Conservation (phyloP, 2,797 vertebrate species). For the Columba guinea region DNA sequence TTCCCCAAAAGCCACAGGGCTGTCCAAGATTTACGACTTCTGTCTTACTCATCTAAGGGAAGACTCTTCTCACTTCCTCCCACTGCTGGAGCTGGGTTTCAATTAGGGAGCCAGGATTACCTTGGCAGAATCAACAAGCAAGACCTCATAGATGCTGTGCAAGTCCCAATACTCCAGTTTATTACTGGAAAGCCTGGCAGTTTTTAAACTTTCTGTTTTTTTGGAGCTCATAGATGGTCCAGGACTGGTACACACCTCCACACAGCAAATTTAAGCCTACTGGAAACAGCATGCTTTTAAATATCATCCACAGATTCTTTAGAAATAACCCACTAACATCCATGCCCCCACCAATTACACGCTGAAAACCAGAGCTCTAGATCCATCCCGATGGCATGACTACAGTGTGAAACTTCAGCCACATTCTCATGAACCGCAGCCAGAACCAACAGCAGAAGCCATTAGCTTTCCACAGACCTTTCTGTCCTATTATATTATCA, state of each 20-base stretch:
- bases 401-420: neutral
- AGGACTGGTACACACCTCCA: neutral
- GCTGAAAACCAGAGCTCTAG: neutral
- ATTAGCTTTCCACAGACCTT: neutral
- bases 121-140: slow-evolving; percentile 44
- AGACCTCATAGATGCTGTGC: slow-evolving; percentile 2
- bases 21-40: neutral
- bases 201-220: neutral
- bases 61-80: slow-evolving; percentile 32
- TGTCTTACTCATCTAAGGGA: slow-evolving; percentile 13
- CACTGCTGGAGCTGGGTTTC: neutral
- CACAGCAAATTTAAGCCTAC: neutral
- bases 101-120: slow-evolving; percentile 19
- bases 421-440: fast-evolving
- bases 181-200: slow-evolving; percentile 26
- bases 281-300: neutral
- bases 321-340: neutral
- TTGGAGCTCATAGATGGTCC: neutral
- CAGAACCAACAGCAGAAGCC: neutral
- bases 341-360: neutral
- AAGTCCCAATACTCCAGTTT: slow-evolving; percentile 11
- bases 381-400: neutral
- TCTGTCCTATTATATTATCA: neutral
- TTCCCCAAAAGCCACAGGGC: neutral
- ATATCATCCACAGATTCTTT: neutral